phyloP scores from a whole-genome alignment of 2,113 vertebrate genomes.

The Bubo scandiacus region DNA sequence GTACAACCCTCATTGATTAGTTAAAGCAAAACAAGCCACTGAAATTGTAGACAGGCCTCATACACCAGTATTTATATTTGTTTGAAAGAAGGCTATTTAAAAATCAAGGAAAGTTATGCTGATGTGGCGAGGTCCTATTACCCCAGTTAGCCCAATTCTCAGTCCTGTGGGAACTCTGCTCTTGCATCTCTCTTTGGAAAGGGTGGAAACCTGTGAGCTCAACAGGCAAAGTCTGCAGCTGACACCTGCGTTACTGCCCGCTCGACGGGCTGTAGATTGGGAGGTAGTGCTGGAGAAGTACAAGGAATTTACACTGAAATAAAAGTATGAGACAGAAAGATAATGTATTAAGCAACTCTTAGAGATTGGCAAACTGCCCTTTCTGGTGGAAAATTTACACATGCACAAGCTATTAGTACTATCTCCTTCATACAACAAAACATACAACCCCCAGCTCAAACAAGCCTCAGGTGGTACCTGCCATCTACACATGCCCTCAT shows the following conservation, averaged over 20 bases:
- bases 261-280: accelerated
- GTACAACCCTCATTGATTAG: background rate
- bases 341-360: background rate
- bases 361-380: background rate
- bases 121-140: background rate
- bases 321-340: background rate
- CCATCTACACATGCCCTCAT: background rate
- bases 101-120: background rate
- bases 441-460: accelerated
- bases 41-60: background rate
- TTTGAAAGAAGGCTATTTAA: background rate
- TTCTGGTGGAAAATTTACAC: background rate
- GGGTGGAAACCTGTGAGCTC: background rate
- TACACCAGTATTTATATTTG: background rate
- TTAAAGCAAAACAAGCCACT: background rate
- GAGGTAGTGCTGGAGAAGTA: background rate
- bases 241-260: background rate
- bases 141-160: background rate
- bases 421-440: background rate
- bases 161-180: background rate
- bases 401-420: background rate
- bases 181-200: background rate
- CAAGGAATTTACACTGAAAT: background rate
- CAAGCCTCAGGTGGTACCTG: background rate
- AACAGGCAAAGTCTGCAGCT: background rate